A percentile compares a stretch with the other conserved stretches of the same genome.
phyloP scores from a whole-genome alignment of 1,140 invertebrate genomes.

The Drosophila sturtevanti region DNA sequence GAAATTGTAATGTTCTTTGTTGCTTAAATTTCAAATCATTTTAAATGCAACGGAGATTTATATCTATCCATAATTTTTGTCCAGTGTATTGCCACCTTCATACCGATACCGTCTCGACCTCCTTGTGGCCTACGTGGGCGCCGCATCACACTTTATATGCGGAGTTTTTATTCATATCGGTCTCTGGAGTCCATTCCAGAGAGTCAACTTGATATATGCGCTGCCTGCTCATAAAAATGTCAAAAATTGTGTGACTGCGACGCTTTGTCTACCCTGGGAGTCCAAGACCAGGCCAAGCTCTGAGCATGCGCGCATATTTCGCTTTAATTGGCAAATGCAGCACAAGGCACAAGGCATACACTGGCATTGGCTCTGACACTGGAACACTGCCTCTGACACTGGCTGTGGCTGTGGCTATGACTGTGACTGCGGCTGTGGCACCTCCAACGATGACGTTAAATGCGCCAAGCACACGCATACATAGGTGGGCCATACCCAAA shows the following conservation, averaged over 20 bases:
- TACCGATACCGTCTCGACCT: slow-evolving; percentile 22
- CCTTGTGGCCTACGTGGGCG: slow-evolving; percentile 73
- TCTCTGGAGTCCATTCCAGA: slow-evolving; percentile 37
- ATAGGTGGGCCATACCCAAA: slow-evolving; percentile 63
- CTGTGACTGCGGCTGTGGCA: too few relatives aligned
- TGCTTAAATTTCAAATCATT: too few relatives aligned
- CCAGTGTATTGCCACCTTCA: slow-evolving; percentile 12
- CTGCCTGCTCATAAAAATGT: slow-evolving; percentile 82
- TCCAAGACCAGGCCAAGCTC: slow-evolving; percentile 21
- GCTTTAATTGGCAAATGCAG: slow-evolving; percentile 76
- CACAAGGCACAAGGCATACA: slow-evolving; percentile 26
- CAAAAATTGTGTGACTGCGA: slow-evolving; percentile 71
- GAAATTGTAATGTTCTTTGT: too few relatives aligned
- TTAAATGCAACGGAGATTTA: too few relatives aligned
- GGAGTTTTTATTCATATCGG: slow-evolving; percentile 60
- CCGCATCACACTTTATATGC: slow-evolving; percentile 62
- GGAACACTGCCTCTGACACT: slow-evolving; percentile 9
- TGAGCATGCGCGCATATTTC: slow-evolving; percentile 78
- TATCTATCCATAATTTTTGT: background rate
- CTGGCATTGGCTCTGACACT: background rate
- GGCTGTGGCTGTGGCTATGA: too few relatives aligned
- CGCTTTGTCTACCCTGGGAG: slow-evolving; percentile 63
- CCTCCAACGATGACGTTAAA: slow-evolving; percentile 79
- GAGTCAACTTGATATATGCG: slow-evolving; percentile 82
- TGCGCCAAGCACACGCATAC: slow-evolving; percentile 72